These are phyloP conservation scores for Zingel zingel DNA, from an alignment of 2,113 vertebrate species.

Conservation along the genomic window DNA sequence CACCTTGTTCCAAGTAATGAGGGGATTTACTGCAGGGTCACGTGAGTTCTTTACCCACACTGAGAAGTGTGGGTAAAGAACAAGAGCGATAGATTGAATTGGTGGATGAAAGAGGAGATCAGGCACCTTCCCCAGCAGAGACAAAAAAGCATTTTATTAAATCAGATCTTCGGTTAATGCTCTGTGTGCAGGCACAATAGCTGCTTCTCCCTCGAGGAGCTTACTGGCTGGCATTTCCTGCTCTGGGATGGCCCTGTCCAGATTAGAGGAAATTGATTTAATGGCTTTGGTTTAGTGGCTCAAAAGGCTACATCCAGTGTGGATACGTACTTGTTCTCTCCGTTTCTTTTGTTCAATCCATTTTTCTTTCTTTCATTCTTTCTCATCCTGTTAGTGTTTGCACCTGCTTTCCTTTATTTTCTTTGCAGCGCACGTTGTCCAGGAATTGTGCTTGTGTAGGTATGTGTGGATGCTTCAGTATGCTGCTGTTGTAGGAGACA, in stretches of 20 bases:
- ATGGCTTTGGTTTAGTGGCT: slow-evolving; percentile 74
- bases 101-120: slow-evolving; percentile 18
- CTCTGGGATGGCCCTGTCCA: slow-evolving; percentile 65
- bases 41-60: too few species aligned
- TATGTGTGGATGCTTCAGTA: not conserved
- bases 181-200: slow-evolving; percentile 69
- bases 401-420: slow-evolving; percentile 7
- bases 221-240: slow-evolving; percentile 76
- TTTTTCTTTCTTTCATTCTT: not conserved
- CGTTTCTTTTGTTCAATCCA: not conserved
- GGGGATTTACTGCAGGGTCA: not conserved
- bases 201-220: slow-evolving; percentile 56
- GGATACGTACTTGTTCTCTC: slow-evolving; percentile 17
- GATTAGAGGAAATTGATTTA: slow-evolving; percentile 81
- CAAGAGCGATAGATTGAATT: slow-evolving; percentile 3
- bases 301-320: slow-evolving; percentile 41
- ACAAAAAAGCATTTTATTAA: slow-evolving; percentile 65
- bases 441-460: not conserved
- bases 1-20: slow-evolving; percentile 30
- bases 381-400: not conserved
- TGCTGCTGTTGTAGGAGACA: not conserved
- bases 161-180: slow-evolving; percentile 72
- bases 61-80: not conserved
- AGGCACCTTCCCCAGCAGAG: slow-evolving; percentile 34
- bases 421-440: not conserved